A percentile compares a stretch with the other conserved stretches of the same genome.
These are phyloP conservation scores for Peromyscus aztecus DNA, from an alignment of 2,797 vertebrate genomes.

Conservation along the genomic window DNA sequence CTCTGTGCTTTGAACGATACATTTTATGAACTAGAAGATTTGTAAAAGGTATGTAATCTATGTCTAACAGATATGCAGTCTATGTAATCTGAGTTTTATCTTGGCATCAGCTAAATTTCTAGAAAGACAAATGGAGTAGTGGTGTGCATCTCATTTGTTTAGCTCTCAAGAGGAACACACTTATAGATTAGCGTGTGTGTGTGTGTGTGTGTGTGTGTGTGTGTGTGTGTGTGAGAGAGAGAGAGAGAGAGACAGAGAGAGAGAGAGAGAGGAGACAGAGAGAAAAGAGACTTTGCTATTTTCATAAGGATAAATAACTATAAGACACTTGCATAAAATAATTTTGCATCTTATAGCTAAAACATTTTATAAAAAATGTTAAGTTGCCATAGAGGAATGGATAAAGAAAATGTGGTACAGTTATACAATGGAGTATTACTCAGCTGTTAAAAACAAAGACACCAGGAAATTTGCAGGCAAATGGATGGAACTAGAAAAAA, in stretches of 20 bases:
- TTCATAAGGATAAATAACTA: slow-evolving; percentile 31
- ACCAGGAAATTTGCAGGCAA: no score
- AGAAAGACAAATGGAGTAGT: not conserved
- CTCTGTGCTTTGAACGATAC: not conserved
- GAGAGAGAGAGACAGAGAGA: not conserved
- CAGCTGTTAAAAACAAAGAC: no score
- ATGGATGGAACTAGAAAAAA: no score
- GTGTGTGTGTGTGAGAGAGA: not conserved
- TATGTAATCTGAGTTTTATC: slow-evolving; percentile 20
- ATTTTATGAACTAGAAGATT: not conserved
- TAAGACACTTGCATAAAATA: not conserved
- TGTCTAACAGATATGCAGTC: not conserved
- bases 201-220: not conserved
- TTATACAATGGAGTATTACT: no score
- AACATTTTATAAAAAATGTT: slow-evolving; percentile 29
- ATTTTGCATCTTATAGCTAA: slow-evolving; percentile 21
- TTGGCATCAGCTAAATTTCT: not conserved
- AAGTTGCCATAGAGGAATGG: not conserved
- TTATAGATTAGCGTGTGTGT: not conserved
- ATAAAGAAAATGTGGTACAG: no score
- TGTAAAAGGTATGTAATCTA: not conserved
- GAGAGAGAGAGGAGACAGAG: not conserved
- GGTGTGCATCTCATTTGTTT: not conserved
- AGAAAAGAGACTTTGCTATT: not conserved
- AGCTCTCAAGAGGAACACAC: not conserved